phyloP scores from a whole-genome alignment of 2,797 vertebrate species.

The Helicolenus hilgendorfi region DNA sequence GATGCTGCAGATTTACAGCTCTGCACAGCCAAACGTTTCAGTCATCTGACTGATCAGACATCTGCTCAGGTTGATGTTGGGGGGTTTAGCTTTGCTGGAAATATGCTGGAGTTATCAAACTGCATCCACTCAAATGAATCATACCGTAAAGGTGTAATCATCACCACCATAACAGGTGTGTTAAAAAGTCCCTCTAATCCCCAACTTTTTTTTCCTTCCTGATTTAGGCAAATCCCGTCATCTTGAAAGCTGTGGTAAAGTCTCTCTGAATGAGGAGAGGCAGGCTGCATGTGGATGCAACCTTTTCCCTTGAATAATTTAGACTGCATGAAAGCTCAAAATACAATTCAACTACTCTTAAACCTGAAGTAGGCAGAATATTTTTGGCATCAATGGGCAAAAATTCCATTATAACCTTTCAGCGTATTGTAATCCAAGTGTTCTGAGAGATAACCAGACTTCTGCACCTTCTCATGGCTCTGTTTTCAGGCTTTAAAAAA shows the following conservation, averaged over 20 bases:
- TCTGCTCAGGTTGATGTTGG: conserved; percentile 1
- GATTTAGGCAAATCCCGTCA: not conserved
- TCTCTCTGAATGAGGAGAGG: not conserved
- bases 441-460: no score
- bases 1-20: conserved; percentile 9
- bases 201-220: not conserved
- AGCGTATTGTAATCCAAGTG: no score
- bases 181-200: conserved; percentile 54
- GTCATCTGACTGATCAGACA: not conserved
- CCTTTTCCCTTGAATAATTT: not conserved
- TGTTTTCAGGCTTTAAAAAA: no score
- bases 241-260: conserved; percentile 2
- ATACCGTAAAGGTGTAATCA: conserved; percentile 65
- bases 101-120: conserved; percentile 62
- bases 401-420: no score
- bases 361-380: not conserved
- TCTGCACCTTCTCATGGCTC: no score
- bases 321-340: not conserved
- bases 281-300: not conserved
- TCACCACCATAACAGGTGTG: conserved; percentile 56
- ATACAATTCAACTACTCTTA: not conserved
- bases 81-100: conserved; percentile 34
- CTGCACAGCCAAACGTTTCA: not conserved
- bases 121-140: conserved; percentile 43
- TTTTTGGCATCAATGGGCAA: not conserved